Base-by-base conservation (phyloP, 2,888 invertebrate species). In the Clepsis dumicolana region DNA sequence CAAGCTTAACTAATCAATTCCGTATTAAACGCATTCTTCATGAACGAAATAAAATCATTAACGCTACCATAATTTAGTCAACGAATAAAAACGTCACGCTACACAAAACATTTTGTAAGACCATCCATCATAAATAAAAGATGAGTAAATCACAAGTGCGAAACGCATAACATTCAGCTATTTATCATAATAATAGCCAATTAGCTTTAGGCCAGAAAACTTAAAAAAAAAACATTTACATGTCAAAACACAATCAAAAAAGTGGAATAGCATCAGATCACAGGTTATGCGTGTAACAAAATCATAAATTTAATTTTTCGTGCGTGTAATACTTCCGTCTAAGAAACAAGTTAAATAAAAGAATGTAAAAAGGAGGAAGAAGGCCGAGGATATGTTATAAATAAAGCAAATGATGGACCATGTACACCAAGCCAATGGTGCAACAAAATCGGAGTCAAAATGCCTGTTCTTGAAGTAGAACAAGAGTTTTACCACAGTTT, bases 241-340 rank as follows among this genome's bases (percentile, higher is more conserved):
- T 62, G 67, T 57, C 44, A 67, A 63, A 24, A 12, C 12, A 52
- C 62, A 50, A 63, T 67, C n/a, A 63, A 60, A 67, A 67, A 65
- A 56, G 66, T 67, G 25, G 62, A 25, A 8, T 62, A 38, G 12
- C 25, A 62, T 56, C 35, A 35, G 61, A 56, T 25, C 54, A 61
- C 38, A 67, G 62, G 62, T 62, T 62, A 62, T 27, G 35, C 18
- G 35, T 56, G 54, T 44, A 41, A 52, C 41, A 25, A 61, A 61
- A 32, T 66, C 44, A 24, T 53, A 53, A 52, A 29, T 2, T 16
- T 1, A 8, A 16, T 44, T 56, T 63, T 44, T 53, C 53, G 69
- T 69, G 69, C 38, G 56, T 63, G 50, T 21, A 64, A 66, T 53
- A 75, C 62, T 77, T 79, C 29, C 72, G 70, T 29, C 29, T 29